Base-by-base conservation (phyloP, 1,140 invertebrate genomes). In the Ostrea denselamellosa region DNA sequence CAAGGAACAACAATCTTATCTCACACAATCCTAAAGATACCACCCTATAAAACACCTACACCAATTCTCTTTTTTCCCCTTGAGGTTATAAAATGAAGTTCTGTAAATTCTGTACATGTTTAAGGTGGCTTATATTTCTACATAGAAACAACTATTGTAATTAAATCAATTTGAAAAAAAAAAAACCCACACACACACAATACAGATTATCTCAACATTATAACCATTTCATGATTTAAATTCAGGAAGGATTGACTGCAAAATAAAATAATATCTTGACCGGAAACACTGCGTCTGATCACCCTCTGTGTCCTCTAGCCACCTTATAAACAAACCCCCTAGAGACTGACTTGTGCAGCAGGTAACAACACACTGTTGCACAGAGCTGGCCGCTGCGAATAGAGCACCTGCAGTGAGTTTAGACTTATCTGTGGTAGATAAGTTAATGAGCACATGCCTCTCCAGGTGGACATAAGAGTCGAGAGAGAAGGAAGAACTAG, bases 381-480 rank as follows among this genome's bases (percentile, higher is more conserved):
- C 12, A 77, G 68, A 28, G 8, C 28, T 12, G 68, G 68, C 68
- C 12, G 25, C 14, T 34, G 25, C 9, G 68, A 17, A 77, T 62
- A 12, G 28, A 25, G 68, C 68, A 77, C 68, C 68, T 77, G 68
- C 68, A 77, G 68, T 9, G 9, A 34, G 28, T 34, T 25, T 77
- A 77, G 68, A 77, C 68, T 77, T 77, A 77, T 77, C 68, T 28
- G 25, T 34, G 25, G 25, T 28, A 77, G 68, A 77, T 77, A 77
- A 77, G 68, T 77, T 28, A 77, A 77, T 34, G 68, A 77, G 68
- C 68, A 77, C 56, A 62, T 62, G 56, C 56, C 54, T 62, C 56
- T 19, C 68, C 68, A 77, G 68, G 68, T 77, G 68, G 68, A 77
- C 68, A 77, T 14, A 22, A n/a, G 25, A 77, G 68, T 25, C 25